Conservation (phyloP, 2,797 vertebrate species). For the Nyctibius grandis region DNA sequence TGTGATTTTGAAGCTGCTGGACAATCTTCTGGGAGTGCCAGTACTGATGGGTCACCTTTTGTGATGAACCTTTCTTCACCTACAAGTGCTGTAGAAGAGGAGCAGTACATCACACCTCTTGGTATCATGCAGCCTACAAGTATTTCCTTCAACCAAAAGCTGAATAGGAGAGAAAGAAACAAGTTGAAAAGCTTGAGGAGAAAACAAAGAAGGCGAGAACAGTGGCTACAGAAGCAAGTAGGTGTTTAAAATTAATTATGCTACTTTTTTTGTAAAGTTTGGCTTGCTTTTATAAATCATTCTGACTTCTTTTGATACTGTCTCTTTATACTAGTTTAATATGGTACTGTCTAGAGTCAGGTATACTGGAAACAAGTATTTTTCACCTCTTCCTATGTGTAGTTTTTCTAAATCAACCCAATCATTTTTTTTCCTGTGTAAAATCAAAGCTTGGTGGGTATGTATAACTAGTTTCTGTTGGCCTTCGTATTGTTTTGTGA, state of each 20-base stretch:
- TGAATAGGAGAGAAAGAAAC: conserved; percentile 81
- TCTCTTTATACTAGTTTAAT: background rate
- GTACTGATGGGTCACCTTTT: conserved; percentile 9
- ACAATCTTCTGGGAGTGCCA: conserved; percentile 23
- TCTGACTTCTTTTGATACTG: background rate
- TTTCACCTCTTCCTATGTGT: background rate
- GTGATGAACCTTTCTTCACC: conserved; percentile 48
- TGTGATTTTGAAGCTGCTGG: conserved; percentile 53
- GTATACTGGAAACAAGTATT: background rate
- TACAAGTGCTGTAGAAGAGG: conserved; percentile 54
- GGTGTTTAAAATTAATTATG: background rate
- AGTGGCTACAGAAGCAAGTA: conserved; percentile 82
- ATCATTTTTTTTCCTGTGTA: background rate
- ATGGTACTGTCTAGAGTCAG: background rate
- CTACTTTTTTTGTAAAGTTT: background rate
- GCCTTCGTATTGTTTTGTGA: background rate
- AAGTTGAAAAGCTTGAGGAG: conserved; percentile 80
- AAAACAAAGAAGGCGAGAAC: conserved; percentile 79
- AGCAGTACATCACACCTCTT: conserved; percentile 28
- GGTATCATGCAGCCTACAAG: conserved; percentile 25
- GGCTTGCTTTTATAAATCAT: background rate
- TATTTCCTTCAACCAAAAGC: conserved; percentile 43
- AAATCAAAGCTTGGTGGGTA: background rate
- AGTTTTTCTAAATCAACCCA: background rate
- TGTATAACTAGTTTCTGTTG: background rate